Conservation (phyloP, 2,113 vertebrate species). For the Oxyruncus cristatus region DNA sequence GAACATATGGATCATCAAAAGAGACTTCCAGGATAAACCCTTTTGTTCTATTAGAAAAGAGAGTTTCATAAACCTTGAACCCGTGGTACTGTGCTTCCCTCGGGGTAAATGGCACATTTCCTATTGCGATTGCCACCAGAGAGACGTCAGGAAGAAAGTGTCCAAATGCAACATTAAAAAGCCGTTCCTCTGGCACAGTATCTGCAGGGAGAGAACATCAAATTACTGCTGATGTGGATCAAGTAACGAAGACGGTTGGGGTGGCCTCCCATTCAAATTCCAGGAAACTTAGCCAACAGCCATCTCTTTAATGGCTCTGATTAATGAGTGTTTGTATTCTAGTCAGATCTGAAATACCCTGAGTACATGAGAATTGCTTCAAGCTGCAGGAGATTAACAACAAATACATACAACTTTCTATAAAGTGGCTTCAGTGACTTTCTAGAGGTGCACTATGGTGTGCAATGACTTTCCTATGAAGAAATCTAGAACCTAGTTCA, state of each 20-base stretch:
- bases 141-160: conserved; percentile 74
- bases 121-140: conserved; percentile 72
- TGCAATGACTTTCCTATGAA: background rate
- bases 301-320: conserved; percentile 56
- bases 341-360: conserved; percentile 44
- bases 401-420: background rate
- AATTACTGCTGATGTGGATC: conserved; percentile 33
- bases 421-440: background rate
- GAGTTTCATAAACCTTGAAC: conserved; percentile 71
- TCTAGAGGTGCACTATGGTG: background rate
- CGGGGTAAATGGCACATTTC: conserved; percentile 62
- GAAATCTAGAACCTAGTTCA: conserved; percentile 6
- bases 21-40: conserved; percentile 74
- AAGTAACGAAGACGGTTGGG: background rate
- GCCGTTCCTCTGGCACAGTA: conserved; percentile 62
- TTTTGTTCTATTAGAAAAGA: conserved; percentile 65
- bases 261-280: conserved; percentile 47
- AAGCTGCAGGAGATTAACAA: conserved; percentile 51
- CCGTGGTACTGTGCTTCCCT: conserved; percentile 54
- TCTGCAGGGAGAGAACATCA: conserved; percentile 62
- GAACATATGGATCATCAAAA: conserved; percentile 71
- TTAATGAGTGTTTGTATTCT: conserved; percentile 65
- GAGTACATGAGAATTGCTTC: conserved; percentile 52
- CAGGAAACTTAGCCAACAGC: conserved; percentile 49
- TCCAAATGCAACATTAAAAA: conserved; percentile 76